Evolutionary conservation across 1,140 invertebrate genomes (phyloP).

Genomic region (Camponotus floridanus): DNA sequence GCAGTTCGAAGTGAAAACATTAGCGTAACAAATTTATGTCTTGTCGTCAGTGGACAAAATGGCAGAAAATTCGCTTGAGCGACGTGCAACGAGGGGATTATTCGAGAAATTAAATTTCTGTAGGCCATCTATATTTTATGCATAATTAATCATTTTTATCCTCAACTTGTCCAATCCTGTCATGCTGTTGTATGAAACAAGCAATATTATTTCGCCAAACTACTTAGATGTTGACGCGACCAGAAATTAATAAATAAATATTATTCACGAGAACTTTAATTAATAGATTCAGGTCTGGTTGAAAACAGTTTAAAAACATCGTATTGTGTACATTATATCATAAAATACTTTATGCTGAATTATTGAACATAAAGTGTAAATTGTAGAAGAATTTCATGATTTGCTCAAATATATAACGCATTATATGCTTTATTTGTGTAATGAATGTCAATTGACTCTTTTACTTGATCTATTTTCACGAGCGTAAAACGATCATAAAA

Average conservation of each 20-base stretch:
- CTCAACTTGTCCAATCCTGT: conserved; percentile 3
- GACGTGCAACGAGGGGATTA: conserved; percentile 44
- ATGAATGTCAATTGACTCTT: background rate
- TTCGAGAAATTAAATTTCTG: conserved; percentile 53
- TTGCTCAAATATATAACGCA: background rate
- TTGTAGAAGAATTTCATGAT: background rate
- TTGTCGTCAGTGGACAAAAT: conserved; percentile 40
- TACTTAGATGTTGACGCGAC: background rate
- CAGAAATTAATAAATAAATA: background rate
- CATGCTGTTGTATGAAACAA: background rate
- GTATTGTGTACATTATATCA: background rate
- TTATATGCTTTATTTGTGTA: background rate
- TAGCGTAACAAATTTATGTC: conserved; percentile 59
- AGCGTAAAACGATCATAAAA: conserved; percentile 26
- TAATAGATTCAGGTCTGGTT: background rate
- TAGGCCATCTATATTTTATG: conserved; percentile 4
- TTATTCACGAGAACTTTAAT: background rate
- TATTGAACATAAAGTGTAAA: background rate
- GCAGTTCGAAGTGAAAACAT: conserved; percentile 44
- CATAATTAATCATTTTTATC: conserved; percentile 39
- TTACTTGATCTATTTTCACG: conserved; percentile 6
- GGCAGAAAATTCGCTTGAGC: conserved; percentile 50
- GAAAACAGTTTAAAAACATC: background rate
- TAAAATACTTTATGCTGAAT: background rate
- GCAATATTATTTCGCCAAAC: background rate